A percentile compares a stretch with the other conserved stretches of the same genome.
Evolutionary conservation across 1,140 invertebrate species (phyloP).

Genomic region (Leptopilina clavipes): DNA sequence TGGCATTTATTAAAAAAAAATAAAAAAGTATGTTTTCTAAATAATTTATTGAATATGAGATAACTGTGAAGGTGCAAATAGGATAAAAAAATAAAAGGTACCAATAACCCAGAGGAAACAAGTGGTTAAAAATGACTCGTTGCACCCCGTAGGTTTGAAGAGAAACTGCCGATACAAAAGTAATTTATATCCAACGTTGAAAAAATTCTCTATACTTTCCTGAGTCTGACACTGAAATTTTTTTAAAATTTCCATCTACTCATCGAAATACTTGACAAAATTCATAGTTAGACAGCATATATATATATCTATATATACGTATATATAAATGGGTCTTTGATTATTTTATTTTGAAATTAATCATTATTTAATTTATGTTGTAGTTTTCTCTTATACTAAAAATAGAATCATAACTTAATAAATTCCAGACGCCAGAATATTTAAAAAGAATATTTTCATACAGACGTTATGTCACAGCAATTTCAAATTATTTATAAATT

Average conservation of each 20-base stretch:
- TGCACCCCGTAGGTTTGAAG: too few relatives aligned
- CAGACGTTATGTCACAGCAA: too few relatives aligned
- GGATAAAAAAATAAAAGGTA: too few relatives aligned
- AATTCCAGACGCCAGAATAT: too few relatives aligned
- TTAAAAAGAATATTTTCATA: too few relatives aligned
- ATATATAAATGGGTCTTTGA: too few relatives aligned
- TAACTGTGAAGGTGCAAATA: not conserved
- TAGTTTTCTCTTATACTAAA: too few relatives aligned
- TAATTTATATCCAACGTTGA: conserved; percentile 17
- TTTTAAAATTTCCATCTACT: not conserved
- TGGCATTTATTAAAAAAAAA: not conserved
- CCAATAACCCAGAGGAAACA: not conserved
- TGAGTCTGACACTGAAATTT: not conserved
- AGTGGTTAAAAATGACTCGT: conserved; percentile 32
- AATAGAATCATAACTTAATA: too few relatives aligned
- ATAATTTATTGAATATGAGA: not conserved
- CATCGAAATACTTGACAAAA: not conserved
- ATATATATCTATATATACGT: too few relatives aligned
- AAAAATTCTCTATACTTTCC: conserved; percentile 8
- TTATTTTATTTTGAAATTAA: too few relatives aligned
- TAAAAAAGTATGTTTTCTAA: not conserved
- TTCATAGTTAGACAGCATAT: not conserved
- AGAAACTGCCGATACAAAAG: conserved; percentile 14
- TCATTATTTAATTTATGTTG: too few relatives aligned
- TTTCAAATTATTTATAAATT: too few relatives aligned